These are phyloP conservation scores for Deroplatys truncata DNA, from an alignment of 2,888 invertebrate species.

Conservation along the genomic window DNA sequence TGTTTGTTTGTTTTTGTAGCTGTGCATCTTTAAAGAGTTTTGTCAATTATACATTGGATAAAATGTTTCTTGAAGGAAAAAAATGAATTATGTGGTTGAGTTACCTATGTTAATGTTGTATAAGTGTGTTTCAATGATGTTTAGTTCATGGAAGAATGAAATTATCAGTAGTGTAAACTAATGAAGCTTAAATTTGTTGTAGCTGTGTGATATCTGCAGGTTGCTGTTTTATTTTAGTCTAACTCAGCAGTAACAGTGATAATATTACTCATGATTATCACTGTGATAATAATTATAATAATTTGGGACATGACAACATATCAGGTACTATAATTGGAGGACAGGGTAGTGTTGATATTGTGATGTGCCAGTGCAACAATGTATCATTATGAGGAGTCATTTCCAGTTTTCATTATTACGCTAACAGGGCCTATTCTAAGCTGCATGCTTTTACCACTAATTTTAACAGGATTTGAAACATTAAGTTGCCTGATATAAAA, in stretches of 20 bases:
- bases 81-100: background rate
- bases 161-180: background rate
- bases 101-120: background rate
- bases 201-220: background rate
- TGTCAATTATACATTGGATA: background rate
- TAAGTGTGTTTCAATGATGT: background rate
- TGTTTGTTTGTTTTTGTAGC: background rate
- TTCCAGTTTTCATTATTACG: background rate
- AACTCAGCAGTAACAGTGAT: background rate
- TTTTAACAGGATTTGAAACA: background rate
- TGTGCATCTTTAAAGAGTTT: background rate
- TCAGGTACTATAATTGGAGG: constrained; percentile 18
- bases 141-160: background rate
- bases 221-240: background rate
- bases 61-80: background rate
- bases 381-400: background rate
- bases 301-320: background rate
- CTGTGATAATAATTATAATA: background rate
- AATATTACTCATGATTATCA: background rate
- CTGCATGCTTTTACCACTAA: background rate
- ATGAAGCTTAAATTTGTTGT: background rate
- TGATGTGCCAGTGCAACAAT: background rate
- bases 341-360: background rate
- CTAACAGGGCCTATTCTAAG: background rate
- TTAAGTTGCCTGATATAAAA: background rate